Conservation (phyloP, 37 sponge, comb jelly and placozoan genomes). For the Halichondria panicea region DNA sequence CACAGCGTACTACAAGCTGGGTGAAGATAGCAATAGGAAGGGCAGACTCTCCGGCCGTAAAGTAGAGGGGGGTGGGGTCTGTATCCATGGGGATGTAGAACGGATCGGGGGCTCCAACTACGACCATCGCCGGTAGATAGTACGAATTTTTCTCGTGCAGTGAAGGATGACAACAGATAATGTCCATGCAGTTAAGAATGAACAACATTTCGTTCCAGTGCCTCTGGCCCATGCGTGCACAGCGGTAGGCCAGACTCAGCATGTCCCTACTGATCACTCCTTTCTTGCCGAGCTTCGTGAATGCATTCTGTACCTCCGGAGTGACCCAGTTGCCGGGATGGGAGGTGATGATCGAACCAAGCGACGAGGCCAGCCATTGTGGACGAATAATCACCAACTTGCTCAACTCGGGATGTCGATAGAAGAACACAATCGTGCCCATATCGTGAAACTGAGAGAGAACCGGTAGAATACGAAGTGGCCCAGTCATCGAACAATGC, state of each 20-base stretch:
- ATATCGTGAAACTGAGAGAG: conserved; percentile 66
- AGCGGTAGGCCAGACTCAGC: conserved; percentile 53
- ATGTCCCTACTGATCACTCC: conserved; percentile 39
- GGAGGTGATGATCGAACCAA: conserved; percentile 43
- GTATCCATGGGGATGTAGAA: conserved; percentile 7
- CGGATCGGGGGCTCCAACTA: conserved; percentile 15
- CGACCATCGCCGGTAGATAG: conserved; percentile 50
- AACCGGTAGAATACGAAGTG: conserved; percentile 55
- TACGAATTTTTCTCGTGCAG: conserved; percentile 24
- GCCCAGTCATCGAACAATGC: conserved; percentile 51
- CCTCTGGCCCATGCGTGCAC: conserved; percentile 28
- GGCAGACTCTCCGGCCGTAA: background rate
- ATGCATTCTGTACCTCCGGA: conserved; percentile 41
- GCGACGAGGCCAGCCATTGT: conserved; percentile 56
- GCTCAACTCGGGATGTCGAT: conserved; percentile 55
- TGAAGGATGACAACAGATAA: conserved; percentile 54
- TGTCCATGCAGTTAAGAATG: conserved; percentile 60
- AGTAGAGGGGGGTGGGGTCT: conserved; percentile 30
- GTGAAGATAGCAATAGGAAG: conserved; percentile 55
- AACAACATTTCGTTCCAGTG: conserved; percentile 62
- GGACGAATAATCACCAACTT: conserved; percentile 52
- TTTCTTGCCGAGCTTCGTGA: conserved; percentile 11
- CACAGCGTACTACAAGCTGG: conserved; percentile 52
- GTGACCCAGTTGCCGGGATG: conserved; percentile 37
- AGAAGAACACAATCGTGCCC: conserved; percentile 60